Evolutionary conservation across 2,113 vertebrate species (phyloP), one percentile per base, ranked within the genome.

Genomic region (Vireo altiloquus): DNA sequence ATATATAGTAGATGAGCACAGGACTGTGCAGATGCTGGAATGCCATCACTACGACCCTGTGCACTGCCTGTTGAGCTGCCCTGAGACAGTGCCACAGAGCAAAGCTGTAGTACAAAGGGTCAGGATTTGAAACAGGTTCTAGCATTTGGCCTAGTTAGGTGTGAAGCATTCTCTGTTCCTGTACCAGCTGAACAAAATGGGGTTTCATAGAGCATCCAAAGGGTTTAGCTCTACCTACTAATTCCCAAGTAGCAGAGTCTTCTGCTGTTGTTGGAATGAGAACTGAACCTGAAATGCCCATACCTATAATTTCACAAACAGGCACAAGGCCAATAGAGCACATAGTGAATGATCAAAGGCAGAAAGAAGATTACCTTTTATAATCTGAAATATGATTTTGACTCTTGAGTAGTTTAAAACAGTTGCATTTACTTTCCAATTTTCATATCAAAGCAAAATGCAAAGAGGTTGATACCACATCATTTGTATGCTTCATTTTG

Each of bases 391-490:
- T n/a, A 44, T 19, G 33, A 19, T 65, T 95, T 89, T 94, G 37
- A 57, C 72, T 79, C 64, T 84, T 77, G 70, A 63, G 49, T 80
- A 87, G 22, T 52, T 94, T 78, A 93, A 82, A 96, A 72, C 64
- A 92, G 42, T 70, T 84, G 59, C 49, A 53, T 68, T 93, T 91
- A 82, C 53, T 91, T 84, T 31, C 14, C 18, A 33, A 95, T 61
- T 96, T 96, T 57, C 78, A 79, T 78, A 89, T 90, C 84, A 96
- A 97, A 94, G 79, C 37, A 90, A 94, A 97, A 95, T 86, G 70
- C 80, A 95, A 96, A 91, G 56, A 56, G 91, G 59, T 56, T 64
- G 71, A 66, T 88, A 86, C 39, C 54, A 83, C 82, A 91, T 92
- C 27, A 84, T 86, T 65, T 64, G n/a, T n/a, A 50, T 61, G 54